Percentiles rank a stretch among this genome's conserved stretches.
Conservation (phyloP, 2,888 invertebrate genomes). For the Aproaerema taeniolella region DNA sequence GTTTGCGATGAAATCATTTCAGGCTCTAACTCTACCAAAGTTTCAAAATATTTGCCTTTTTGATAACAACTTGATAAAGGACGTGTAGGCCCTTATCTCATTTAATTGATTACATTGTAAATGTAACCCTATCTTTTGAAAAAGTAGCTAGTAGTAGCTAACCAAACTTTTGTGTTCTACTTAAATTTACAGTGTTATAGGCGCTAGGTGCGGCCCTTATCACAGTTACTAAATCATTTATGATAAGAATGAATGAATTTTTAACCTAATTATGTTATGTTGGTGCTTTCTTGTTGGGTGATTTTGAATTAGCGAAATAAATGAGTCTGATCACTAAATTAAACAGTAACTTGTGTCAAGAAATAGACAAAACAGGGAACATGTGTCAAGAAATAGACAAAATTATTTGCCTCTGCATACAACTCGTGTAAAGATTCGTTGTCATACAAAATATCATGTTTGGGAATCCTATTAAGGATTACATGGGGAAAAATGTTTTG, state of each 20-base stretch:
- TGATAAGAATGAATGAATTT: conserved; percentile 14
- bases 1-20: conserved; percentile 49
- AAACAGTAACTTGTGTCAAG: too few species aligned
- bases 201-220: conserved; percentile 56
- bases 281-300: too few species aligned
- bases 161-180: conserved; percentile 17
- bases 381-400: too few species aligned
- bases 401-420: too few species aligned
- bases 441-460: too few species aligned
- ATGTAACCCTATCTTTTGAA: conserved; percentile 31
- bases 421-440: too few species aligned
- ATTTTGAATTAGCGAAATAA: too few species aligned
- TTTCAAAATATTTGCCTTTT: conserved; percentile 46
- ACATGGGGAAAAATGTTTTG: too few species aligned
- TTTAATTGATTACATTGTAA: conserved; percentile 49
- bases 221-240: conserved; percentile 26
- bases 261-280: conserved; percentile 23
- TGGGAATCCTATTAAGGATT: too few species aligned
- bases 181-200: conserved; percentile 34
- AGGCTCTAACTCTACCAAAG: conserved; percentile 31
- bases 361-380: too few species aligned
- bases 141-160: conserved; percentile 21
- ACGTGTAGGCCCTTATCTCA: conserved; percentile 50
- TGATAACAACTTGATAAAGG: conserved; percentile 44
- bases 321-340: too few species aligned